Percentiles rank a stretch among this genome's conserved stretches.
These are phyloP conservation scores for Gulo gulo DNA, from an alignment of 2,113 vertebrate species.

Conservation along the genomic window DNA sequence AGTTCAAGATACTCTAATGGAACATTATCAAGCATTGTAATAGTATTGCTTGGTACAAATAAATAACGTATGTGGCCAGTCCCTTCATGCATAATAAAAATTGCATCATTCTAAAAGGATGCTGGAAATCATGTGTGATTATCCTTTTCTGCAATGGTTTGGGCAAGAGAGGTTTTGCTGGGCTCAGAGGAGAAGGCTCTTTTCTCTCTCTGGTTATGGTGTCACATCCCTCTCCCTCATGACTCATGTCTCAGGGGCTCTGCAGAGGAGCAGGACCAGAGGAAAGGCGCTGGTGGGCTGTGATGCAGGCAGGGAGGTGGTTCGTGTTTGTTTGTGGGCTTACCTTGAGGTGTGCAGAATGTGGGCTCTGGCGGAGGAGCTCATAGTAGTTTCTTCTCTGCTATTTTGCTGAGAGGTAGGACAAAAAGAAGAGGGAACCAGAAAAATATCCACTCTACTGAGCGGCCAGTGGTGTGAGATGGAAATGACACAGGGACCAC, in stretches of 20 bases:
- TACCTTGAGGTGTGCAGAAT: not conserved
- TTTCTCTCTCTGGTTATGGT: not conserved
- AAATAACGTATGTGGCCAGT: not conserved
- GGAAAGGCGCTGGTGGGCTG: not conserved
- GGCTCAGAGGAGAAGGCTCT: not conserved
- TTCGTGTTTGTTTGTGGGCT: not conserved
- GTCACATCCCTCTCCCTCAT: not conserved
- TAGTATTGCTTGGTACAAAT: not conserved
- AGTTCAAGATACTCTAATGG: not conserved
- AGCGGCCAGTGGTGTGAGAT: not conserved
- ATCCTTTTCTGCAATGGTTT: not conserved
- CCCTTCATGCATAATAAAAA: not conserved
- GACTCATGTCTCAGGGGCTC: not conserved
- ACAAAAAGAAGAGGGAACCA: not conserved
- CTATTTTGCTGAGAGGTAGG: not conserved
- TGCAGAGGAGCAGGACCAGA: not conserved
- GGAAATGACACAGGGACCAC: not conserved
- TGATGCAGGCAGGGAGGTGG: no score
- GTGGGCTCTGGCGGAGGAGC: not conserved
- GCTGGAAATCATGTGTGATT: not conserved
- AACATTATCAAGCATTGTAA: not conserved
- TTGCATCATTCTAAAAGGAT: not conserved
- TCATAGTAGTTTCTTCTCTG: not conserved
- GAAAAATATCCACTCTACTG: not conserved
- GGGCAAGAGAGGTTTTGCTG: not conserved